Conservation (phyloP, 2,797 vertebrate species). For the Thalassophryne amazonica region DNA sequence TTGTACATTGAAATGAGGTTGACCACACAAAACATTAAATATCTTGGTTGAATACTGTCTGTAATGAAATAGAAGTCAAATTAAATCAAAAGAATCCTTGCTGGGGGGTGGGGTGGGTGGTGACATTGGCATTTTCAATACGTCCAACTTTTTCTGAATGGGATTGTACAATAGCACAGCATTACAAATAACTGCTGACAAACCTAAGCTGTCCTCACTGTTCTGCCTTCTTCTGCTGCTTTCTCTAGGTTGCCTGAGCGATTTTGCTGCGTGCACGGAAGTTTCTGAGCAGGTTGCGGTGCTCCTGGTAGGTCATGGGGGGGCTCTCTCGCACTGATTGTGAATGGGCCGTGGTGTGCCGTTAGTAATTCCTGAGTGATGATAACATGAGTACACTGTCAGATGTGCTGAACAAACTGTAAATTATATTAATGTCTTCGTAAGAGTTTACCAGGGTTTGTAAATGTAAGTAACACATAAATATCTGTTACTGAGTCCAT, state of each 20-base stretch:
- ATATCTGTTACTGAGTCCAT: neutral
- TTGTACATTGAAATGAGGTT: no score
- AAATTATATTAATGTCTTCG: neutral
- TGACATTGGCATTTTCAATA: no score
- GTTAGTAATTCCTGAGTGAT: conserved; percentile 83
- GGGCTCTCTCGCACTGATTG: conserved; percentile 77
- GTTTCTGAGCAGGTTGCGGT: conserved; percentile 79
- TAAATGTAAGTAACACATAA: neutral
- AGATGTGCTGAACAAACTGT: neutral
- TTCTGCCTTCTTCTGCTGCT: conserved; percentile 64
- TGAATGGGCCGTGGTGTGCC: conserved; percentile 81
- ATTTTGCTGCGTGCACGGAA: conserved; percentile 82
- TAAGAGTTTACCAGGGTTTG: no score
- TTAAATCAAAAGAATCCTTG: no score
- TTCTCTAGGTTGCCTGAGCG: conserved; percentile 84
- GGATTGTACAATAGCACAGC: neutral
- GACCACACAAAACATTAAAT: no score
- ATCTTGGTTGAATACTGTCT: no score
- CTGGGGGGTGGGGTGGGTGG: no score
- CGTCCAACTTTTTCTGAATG: no score
- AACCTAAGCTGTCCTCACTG: conserved; percentile 76
- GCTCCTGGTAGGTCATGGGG: conserved; percentile 81
- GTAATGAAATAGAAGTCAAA: no score
- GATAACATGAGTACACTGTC: no score
- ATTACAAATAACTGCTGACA: conserved; percentile 55